Base-by-base conservation (phyloP, 30 jellyfish, hydroid and myxozoan species). In the Cassiopea andromeda region DNA sequence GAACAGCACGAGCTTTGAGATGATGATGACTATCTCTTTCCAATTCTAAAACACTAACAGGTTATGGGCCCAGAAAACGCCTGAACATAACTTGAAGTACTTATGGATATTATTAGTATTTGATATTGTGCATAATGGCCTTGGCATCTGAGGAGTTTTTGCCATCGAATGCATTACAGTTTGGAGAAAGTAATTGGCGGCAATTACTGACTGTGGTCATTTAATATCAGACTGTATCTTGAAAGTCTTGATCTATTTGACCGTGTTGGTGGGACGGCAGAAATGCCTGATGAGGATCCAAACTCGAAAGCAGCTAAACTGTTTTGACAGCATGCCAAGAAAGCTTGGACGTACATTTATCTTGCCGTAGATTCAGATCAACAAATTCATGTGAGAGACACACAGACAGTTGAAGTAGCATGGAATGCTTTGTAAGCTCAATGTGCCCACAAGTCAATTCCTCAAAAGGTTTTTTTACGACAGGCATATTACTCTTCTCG, bases 311-410 rank as follows among this genome's bases (percentile, higher is more conserved):
- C 61, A 60, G 76, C 61, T 27, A 46, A 48, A 46, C 66, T 38
- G 1, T 85, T 70, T 60, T 43, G 71, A 2, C 78, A 50, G 61
- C 89, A 71, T 47, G 82, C 89, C 45, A 64, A 87, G 77, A 75
- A 87, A 77, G 94, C 94, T 44, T 75, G 81, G 94, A 75, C 94
- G 16, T 47, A 50, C 78, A 87, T 87, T 77, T 87, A 92, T 77
- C 91, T 73, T 44, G 88, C 89, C 59, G 69, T 80, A 58, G 89
- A 80, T 58, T 54, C 79, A 45, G 89, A 80, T 58, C 86, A 82
- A 82, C 71, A 64, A 82, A 69, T 82, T 66, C 88, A 82, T 3
- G 89, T 80, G 64, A 59, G 89, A 44, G 89, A 61, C 69, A 80
- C 89, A 17, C 66, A 44, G 69, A 80, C 89, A 54, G 81, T 85